These are phyloP conservation scores for Electrona antarctica DNA, from an alignment of 2,113 vertebrate genomes.

Conservation along the genomic window DNA sequence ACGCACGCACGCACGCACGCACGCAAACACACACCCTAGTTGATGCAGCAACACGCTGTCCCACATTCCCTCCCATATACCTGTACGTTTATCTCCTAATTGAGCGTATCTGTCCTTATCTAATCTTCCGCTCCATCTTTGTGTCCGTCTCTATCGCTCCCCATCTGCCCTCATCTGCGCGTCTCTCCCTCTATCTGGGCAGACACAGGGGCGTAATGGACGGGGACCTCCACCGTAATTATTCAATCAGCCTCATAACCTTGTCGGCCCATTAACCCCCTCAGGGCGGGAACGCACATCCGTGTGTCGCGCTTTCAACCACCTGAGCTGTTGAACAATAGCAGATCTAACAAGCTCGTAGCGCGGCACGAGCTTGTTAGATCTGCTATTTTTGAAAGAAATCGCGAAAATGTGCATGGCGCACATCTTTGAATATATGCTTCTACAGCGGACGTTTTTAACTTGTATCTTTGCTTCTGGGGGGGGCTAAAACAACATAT, in stretches of 20 bases:
- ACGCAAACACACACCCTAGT: conserved; percentile 2
- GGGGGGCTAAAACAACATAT: no score
- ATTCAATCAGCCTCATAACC: conserved; percentile 83
- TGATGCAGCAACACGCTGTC: not conserved
- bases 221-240: conserved; percentile 77
- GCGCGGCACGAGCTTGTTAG: no score
- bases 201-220: conserved; percentile 74
- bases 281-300: no score
- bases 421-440: no score
- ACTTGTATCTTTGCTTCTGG: no score
- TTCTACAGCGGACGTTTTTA: no score
- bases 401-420: no score
- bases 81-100: conserved; percentile 77
- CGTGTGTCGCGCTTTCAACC: no score
- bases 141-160: conserved; percentile 65
- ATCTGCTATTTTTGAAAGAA: no score
- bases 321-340: no score
- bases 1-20: conserved; percentile 15
- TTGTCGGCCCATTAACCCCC: conserved; percentile 75
- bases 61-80: conserved; percentile 50
- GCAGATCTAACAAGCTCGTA: no score
- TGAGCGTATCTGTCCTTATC: conserved; percentile 80
- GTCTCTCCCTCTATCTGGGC: conserved; percentile 62
- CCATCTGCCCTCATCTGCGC: conserved; percentile 49
- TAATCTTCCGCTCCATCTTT: conserved; percentile 74